These are phyloP conservation scores for Bradypodion ventrale DNA, from an alignment of 2,797 vertebrate genomes.

Conservation along the genomic window DNA sequence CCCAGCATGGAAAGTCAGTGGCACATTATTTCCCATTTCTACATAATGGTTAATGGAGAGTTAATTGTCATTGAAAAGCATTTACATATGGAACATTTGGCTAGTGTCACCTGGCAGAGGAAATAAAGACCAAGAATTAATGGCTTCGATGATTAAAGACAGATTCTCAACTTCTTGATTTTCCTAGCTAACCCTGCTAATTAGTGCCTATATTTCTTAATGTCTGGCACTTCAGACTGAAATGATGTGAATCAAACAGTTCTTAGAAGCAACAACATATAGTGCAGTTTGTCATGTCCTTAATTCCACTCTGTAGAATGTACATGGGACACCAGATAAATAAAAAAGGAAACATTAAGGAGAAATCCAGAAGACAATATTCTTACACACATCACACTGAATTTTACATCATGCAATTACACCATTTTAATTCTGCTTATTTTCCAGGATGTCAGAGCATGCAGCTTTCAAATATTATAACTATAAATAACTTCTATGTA, in stretches of 20 bases:
- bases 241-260: neutral
- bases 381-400: neutral
- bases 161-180: slow-evolving; percentile 27
- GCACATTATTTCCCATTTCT: neutral
- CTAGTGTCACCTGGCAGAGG: slow-evolving; percentile 8
- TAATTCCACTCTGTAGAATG: neutral
- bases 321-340: neutral
- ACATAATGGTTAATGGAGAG: no score
- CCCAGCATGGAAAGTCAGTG: neutral
- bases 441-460: neutral
- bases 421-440: neutral
- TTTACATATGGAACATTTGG: slow-evolving; percentile 3
- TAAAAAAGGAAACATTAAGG: neutral
- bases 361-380: neutral
- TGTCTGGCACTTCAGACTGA: slow-evolving; percentile 11
- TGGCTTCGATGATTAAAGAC: slow-evolving; percentile 14
- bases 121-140: neutral
- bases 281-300: slow-evolving; percentile 6
- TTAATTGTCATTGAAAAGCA: slow-evolving; percentile 1
- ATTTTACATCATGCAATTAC: neutral
- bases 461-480: neutral
- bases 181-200: slow-evolving; percentile 13
- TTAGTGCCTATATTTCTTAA: slow-evolving; percentile 17
- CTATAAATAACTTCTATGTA: no score
- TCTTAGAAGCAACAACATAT: neutral